A percentile compares a stretch with the other conserved stretches of the same genome.
These are phyloP conservation scores for Dinocampus coccinellae DNA, from an alignment of 2,888 invertebrate species.

Conservation along the genomic window DNA sequence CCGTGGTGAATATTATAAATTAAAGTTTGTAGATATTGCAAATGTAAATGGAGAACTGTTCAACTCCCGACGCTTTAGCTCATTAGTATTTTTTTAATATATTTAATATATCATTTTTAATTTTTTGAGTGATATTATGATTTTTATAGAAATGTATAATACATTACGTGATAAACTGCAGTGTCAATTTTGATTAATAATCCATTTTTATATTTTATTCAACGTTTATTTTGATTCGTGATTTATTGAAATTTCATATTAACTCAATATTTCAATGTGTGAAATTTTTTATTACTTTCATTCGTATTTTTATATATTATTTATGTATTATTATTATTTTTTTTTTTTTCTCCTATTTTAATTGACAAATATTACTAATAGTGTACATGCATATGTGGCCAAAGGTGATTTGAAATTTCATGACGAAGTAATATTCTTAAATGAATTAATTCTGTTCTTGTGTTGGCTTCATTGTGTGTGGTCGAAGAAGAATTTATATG, in stretches of 20 bases:
- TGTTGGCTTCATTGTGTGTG: slow-evolving; percentile 26
- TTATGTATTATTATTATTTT: not conserved
- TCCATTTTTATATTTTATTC: not conserved
- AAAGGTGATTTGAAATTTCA: slow-evolving; percentile 1
- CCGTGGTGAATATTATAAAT: no score
- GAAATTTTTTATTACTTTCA: no score
- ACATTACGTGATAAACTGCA: not conserved
- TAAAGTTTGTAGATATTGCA: no score
- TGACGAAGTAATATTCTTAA: not conserved
- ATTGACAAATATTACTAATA: not conserved
- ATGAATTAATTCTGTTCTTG: slow-evolving; percentile 19
- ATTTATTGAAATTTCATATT: not conserved
- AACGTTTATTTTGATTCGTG: not conserved
- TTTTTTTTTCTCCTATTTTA: not conserved
- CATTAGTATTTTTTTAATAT: no score
- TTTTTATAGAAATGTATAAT: not conserved
- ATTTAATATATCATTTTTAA: no score
- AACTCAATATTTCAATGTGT: not conserved
- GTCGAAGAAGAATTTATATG: slow-evolving; percentile 14
- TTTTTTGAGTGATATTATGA: not conserved
- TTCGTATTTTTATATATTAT: not conserved
- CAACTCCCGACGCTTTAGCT: no score
- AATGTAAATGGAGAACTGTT: no score
- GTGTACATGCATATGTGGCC: not conserved
- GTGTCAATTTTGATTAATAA: not conserved